These are phyloP conservation scores for Mellilla xanthometata DNA, from an alignment of 2,888 invertebrate species.

Conservation along the genomic window DNA sequence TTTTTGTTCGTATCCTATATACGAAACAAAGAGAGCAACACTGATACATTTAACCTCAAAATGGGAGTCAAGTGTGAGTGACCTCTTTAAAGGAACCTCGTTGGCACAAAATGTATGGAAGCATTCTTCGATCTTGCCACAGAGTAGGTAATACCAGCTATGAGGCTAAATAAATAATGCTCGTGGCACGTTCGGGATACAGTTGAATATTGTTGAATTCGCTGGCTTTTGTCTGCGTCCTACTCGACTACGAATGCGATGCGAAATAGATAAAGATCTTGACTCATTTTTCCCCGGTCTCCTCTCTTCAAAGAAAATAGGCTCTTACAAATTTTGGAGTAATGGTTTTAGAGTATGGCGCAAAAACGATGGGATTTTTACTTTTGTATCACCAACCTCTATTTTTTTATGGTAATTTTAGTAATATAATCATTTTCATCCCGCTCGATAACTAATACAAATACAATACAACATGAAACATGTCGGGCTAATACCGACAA, in stretches of 20 bases:
- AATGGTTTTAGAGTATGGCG: too few relatives aligned
- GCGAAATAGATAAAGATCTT: too few relatives aligned
- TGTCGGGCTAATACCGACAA: too few relatives aligned
- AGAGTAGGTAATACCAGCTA: not conserved
- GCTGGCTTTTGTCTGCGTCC: not conserved
- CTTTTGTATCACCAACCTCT: too few relatives aligned
- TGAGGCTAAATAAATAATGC: slow-evolving; percentile 12
- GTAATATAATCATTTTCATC: too few relatives aligned
- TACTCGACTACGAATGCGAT: not conserved
- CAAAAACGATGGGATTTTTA: too few relatives aligned
- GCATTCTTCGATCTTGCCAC: slow-evolving; percentile 1
- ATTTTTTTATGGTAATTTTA: too few relatives aligned
- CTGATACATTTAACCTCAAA: slow-evolving; percentile 12
- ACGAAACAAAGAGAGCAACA: not conserved
- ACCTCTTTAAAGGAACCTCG: slow-evolving; percentile 23
- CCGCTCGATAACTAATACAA: too few relatives aligned
- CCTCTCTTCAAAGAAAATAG: too few relatives aligned
- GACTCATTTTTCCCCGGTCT: too few relatives aligned
- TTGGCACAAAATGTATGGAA: slow-evolving; percentile 19
- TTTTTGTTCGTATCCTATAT: not conserved
- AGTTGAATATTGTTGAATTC: slow-evolving; percentile 8
- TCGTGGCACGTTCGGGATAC: not conserved
- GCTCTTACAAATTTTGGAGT: too few relatives aligned
- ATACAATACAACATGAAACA: too few relatives aligned
- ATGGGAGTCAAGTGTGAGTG: slow-evolving; percentile 18